A percentile compares a stretch with the other conserved stretches of the same genome.
These are phyloP conservation scores for Phrynosoma platyrhinos DNA, from an alignment of 2,113 vertebrate genomes.

Conservation along the genomic window DNA sequence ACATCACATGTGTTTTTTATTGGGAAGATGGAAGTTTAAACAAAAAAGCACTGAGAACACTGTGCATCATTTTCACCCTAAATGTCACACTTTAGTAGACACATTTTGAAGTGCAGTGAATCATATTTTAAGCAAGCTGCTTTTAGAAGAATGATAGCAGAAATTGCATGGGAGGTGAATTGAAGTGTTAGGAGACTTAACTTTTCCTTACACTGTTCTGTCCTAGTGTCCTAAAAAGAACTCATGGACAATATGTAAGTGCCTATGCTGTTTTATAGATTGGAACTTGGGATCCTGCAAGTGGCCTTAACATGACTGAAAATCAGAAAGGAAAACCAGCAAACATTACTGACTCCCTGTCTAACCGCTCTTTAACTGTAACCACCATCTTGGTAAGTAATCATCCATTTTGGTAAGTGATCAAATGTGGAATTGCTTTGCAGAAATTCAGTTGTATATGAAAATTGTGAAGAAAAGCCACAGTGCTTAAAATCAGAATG, in stretches of 20 bases:
- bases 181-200: constrained; percentile 40
- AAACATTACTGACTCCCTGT: constrained; percentile 94
- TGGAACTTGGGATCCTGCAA: constrained; percentile 95
- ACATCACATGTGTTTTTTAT: constrained; percentile 55
- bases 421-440: constrained; percentile 52
- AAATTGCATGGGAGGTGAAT: constrained; percentile 51
- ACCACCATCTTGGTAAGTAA: constrained; percentile 94
- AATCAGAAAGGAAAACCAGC: constrained; percentile 93
- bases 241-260: constrained; percentile 53
- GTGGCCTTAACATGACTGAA: constrained; percentile 97
- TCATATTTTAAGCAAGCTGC: constrained; percentile 60
- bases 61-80: constrained; percentile 55
- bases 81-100: constrained; percentile 56
- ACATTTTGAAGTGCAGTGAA: constrained; percentile 54
- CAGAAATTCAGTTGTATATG: constrained; percentile 22
- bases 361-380: constrained; percentile 93
- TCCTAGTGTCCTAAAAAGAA: constrained; percentile 37
- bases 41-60: constrained; percentile 59
- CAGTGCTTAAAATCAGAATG: constrained; percentile 24
- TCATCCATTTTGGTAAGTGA: constrained; percentile 88
- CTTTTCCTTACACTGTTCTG: constrained; percentile 40
- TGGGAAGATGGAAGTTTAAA: constrained; percentile 62
- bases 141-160: constrained; percentile 40
- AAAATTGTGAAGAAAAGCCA: constrained; percentile 24
- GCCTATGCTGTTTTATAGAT: constrained; percentile 83